Base-by-base conservation (phyloP, 1,140 invertebrate species). In the Bradysia coprophila region DNA sequence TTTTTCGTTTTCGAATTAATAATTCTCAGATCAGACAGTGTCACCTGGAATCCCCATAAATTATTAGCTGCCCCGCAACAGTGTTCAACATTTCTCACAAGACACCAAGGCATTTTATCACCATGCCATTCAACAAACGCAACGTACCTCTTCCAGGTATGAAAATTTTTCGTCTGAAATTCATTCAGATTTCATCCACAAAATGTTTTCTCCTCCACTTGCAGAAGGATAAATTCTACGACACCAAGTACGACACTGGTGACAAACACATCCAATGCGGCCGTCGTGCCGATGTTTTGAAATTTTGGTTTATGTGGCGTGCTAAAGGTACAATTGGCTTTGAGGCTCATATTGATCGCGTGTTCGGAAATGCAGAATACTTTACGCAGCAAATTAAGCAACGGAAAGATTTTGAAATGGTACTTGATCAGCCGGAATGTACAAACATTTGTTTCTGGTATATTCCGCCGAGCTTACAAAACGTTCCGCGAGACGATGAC, bases 251-350 rank as follows among this genome's bases (percentile, higher is more conserved):
- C 50, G 91, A 95, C 53, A 88, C 81, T 0, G 92, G 93, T 0
- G 92, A 96, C 56, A 96, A 95, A 55, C 83, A 93, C 46, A 78
- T 97, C 16, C 74, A 77, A 46, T 60, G 92, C 54, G 92, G 92
- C 1, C 68, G 92, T n/a, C 72, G 88, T 45, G 91, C 88, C 10
- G 92, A 97, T 54, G 84, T 94, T 2, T 70, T 95, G 36, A 96
- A 96, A 58, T 86, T 96, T 52, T 97, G 92, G 92, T 79, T 91
- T 48, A 94, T 94, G 89, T 96, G 92, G 93, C 89, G 90, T 52
- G 86, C 86, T 1, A 93, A 92, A 67, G 88, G 88, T n/a, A 80
- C 72, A 1, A 57, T 64, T 15, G 88, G 88, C 0, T 69, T 91
- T 34, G 78, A 82, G 48, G 68, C 70, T 21, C 87, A 91, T 55